Evolutionary conservation across 2,797 vertebrate species (phyloP).

Genomic region (Aphelocoma californica): DNA sequence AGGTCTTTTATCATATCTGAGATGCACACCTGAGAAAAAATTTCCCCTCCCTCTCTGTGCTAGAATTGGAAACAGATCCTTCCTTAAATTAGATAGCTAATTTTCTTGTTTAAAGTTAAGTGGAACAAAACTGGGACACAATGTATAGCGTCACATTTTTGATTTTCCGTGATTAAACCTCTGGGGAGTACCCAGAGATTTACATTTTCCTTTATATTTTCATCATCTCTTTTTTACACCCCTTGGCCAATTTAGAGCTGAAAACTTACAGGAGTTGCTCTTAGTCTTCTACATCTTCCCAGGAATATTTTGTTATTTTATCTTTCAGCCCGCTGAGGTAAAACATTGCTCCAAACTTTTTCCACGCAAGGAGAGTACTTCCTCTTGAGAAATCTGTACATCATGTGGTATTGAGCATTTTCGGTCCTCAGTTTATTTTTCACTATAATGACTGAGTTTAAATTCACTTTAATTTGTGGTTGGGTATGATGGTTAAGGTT

Average conservation of each 20-base stretch:
- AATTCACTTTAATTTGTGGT: not conserved
- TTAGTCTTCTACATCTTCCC: not conserved
- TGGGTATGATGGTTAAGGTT: not conserved
- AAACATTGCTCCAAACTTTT: not conserved
- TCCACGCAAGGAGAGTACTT: not conserved
- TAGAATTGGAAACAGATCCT: not conserved
- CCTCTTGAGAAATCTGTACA: not conserved
- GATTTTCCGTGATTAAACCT: not conserved
- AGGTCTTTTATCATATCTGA: not conserved
- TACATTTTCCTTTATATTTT: not conserved
- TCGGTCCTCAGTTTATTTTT: not conserved
- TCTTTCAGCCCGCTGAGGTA: not conserved
- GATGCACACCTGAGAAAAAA: not conserved
- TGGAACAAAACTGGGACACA: not conserved
- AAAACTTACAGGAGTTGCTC: not conserved
- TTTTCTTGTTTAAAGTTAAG: constrained; percentile 30
- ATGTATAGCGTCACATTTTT: not conserved
- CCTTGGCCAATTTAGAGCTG: not conserved
- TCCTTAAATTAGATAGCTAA: not conserved
- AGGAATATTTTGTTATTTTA: not conserved
- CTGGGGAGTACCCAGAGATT: not conserved
- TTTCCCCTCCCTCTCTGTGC: not conserved
- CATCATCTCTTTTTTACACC: not conserved
- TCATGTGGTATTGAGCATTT: not conserved
- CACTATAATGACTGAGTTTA: not conserved